Conservation (phyloP, 2,113 vertebrate species). For the Herpetotheres cachinnans region DNA sequence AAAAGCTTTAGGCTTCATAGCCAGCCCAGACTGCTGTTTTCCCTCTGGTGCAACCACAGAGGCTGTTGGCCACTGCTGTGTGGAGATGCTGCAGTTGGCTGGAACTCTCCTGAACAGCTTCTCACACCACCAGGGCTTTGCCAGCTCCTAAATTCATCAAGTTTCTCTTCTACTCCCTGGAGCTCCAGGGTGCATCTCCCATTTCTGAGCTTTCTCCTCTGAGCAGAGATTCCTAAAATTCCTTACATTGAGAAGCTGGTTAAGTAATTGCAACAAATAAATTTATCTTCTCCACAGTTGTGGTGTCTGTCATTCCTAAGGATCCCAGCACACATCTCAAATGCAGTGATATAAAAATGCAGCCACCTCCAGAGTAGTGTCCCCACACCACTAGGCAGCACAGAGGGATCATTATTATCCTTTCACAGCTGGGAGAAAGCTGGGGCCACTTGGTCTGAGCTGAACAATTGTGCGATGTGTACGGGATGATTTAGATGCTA, state of each 20-base stretch:
- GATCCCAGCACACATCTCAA: not conserved
- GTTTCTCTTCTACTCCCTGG: not conserved
- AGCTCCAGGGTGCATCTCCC: not conserved
- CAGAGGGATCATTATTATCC: not conserved
- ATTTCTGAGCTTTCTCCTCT: not conserved
- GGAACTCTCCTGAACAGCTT: not conserved
- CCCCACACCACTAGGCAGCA: not conserved
- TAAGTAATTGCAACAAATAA: not conserved
- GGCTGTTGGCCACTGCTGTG: not conserved
- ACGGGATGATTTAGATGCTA: not conserved
- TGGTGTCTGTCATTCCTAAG: not conserved
- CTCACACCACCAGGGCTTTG: not conserved
- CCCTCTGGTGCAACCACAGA: not conserved
- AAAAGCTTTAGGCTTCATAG: not conserved
- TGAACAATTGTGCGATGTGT: not conserved
- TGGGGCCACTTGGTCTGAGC: not conserved
- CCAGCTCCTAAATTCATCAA: not conserved
- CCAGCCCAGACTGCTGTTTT: not conserved
- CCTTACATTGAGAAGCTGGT: not conserved
- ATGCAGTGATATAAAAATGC: not conserved
- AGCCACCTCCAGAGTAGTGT: not conserved
- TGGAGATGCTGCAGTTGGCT: not conserved
- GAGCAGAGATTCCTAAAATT: not conserved
- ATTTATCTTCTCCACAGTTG: not conserved
- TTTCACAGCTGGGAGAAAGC: not conserved